Conservation (phyloP, 2,113 vertebrate genomes). For the Odocoileus virginianus region DNA sequence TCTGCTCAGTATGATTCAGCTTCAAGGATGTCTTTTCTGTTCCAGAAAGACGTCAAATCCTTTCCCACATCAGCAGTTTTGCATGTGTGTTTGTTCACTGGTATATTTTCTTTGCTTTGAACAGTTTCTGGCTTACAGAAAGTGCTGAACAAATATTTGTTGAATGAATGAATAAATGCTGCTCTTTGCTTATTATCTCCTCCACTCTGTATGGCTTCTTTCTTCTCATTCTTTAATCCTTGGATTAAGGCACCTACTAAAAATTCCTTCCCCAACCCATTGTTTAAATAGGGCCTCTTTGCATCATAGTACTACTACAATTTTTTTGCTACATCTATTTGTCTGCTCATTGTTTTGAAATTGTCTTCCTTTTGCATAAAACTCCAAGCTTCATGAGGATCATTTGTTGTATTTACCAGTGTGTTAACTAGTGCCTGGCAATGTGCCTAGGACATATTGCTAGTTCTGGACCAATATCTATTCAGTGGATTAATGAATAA, state of each 20-base stretch:
- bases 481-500: background rate
- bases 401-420: background rate
- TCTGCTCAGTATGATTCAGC: background rate
- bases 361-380: background rate
- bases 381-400: background rate
- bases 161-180: background rate
- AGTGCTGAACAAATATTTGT: background rate
- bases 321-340: background rate
- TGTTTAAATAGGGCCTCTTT: background rate
- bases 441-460: background rate
- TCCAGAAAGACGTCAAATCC: background rate
- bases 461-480: background rate
- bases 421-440: background rate
- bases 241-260: background rate
- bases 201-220: background rate
- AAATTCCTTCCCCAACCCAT: background rate
- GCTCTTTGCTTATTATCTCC: background rate
- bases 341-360: background rate
- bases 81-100: background rate
- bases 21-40: background rate
- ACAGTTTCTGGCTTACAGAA: background rate
- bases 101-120: background rate
- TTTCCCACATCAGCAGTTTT: background rate
- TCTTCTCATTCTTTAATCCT: background rate
- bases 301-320: background rate